Percentiles rank a stretch among this genome's conserved stretches.
Evolutionary conservation across 2,113 vertebrate species (phyloP).

Genomic region (Australoheros scitulus): DNA sequence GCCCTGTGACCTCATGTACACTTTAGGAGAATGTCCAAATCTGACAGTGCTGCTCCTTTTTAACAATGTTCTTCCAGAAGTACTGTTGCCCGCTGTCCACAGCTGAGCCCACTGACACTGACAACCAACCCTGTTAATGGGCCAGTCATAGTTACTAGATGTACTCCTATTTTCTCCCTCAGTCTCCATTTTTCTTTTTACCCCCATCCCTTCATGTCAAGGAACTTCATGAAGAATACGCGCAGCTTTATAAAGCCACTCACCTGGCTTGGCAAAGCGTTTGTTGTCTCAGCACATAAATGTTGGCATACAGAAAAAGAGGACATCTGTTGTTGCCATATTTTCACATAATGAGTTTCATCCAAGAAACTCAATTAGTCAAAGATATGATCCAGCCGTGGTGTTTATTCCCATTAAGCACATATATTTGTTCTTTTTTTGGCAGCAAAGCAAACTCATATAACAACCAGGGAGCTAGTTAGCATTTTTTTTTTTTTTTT

Average conservation of each 20-base stretch:
- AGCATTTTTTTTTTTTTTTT: too few relatives aligned
- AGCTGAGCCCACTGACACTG: slow-evolving; percentile 59
- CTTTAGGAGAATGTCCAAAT: slow-evolving; percentile 69
- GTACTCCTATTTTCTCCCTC: slow-evolving; percentile 26
- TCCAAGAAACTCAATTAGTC: slow-evolving; percentile 41
- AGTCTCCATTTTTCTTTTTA: background rate
- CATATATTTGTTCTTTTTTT: slow-evolving; percentile 35
- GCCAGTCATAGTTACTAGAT: slow-evolving; percentile 59
- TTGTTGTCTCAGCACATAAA: background rate
- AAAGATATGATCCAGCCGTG: slow-evolving; percentile 40
- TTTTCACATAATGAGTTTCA: slow-evolving; percentile 24
- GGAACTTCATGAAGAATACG: slow-evolving; percentile 12
- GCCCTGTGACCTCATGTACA: slow-evolving; percentile 65
- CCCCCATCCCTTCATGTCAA: slow-evolving; percentile 40
- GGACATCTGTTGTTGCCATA: slow-evolving; percentile 14
- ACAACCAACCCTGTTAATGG: slow-evolving; percentile 64
- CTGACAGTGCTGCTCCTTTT: slow-evolving; percentile 68
- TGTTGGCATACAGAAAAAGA: slow-evolving; percentile 24
- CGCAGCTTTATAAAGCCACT: slow-evolving; percentile 13
- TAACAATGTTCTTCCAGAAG: slow-evolving; percentile 63
- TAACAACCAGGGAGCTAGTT: slow-evolving; percentile 34
- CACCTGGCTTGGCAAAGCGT: slow-evolving; percentile 39
- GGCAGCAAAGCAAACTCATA: slow-evolving; percentile 15
- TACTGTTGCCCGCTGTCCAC: slow-evolving; percentile 40
- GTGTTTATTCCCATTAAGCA: slow-evolving; percentile 44